phyloP scores from a whole-genome alignment of 2,113 vertebrate species.

The Regulus satrapa region DNA sequence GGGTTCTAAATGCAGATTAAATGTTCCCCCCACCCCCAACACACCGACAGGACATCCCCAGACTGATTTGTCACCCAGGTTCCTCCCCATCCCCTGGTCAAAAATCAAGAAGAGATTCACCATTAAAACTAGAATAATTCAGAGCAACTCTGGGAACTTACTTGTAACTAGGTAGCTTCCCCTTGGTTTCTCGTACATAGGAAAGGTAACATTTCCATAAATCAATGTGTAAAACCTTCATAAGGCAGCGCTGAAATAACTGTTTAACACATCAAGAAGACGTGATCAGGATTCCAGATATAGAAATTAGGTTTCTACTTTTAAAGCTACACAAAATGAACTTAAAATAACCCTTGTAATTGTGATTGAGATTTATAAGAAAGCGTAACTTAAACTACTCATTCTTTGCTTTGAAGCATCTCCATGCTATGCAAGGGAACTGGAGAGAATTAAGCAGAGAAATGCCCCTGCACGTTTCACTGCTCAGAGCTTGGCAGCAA shows the following conservation, averaged over 20 bases:
- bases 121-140: neutral
- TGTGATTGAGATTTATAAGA: neutral
- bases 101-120: neutral
- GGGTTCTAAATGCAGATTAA: neutral
- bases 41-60: neutral
- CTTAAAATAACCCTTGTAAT: neutral
- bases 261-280: conserved; percentile 73
- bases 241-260: conserved; percentile 99
- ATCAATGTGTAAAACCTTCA: conserved; percentile 99
- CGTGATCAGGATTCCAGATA: conserved; percentile 33
- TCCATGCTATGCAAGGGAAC: neutral
- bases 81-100: neutral
- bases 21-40: neutral
- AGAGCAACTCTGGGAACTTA: conserved; percentile 74
- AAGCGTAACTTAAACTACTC: neutral
- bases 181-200: conserved; percentile 98
- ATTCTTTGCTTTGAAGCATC: neutral
- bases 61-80: neutral
- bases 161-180: conserved; percentile 99
- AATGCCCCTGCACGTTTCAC: neutral
- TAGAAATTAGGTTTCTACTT: neutral
- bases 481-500: neutral
- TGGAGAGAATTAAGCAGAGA: neutral
- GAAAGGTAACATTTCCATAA: conserved; percentile 99
- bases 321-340: neutral